Percentiles rank a stretch among this genome's conserved stretches.
These are phyloP conservation scores for Scaptomyza pallida DNA, from an alignment of 1,140 invertebrate species.

Conservation along the genomic window DNA sequence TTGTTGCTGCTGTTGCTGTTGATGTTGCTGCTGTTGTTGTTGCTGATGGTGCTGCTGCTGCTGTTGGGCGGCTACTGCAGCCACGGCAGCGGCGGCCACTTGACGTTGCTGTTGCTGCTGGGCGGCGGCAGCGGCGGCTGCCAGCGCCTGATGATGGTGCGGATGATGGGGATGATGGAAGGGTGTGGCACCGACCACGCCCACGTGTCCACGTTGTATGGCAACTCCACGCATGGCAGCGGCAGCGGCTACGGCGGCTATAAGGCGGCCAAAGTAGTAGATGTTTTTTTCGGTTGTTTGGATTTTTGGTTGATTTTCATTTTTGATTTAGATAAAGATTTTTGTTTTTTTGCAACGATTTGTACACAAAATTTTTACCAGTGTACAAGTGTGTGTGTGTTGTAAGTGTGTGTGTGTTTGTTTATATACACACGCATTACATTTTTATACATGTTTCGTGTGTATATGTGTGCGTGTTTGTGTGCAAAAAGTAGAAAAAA, in stretches of 20 bases:
- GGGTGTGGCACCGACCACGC: conserved; percentile 85
- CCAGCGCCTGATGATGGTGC: conserved; percentile 86
- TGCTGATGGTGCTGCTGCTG: conserved; percentile 86
- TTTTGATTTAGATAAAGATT: conserved; percentile 18
- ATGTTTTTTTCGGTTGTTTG: conserved; percentile 46
- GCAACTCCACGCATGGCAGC: conserved; percentile 88
- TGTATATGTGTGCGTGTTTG: conserved; percentile 66
- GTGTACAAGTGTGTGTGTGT: conserved; percentile 48
- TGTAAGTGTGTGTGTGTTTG: conserved; percentile 39
- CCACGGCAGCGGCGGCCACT: conserved; percentile 87
- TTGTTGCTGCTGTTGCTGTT: conserved; percentile 86
- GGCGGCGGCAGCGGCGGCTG: conserved; percentile 86
- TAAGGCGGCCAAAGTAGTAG: conserved; percentile 55
- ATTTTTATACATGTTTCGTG: conserved; percentile 23
- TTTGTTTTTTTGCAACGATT: conserved; percentile 71
- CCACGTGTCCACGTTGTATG: conserved; percentile 88
- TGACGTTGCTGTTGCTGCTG: conserved; percentile 87
- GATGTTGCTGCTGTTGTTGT: conserved; percentile 54
- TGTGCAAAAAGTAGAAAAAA: conserved; percentile 82
- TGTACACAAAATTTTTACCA: conserved; percentile 74
- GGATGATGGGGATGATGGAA: conserved; percentile 85
- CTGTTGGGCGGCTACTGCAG: conserved; percentile 87
- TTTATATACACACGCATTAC: conserved; percentile 30
- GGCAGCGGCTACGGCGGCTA: conserved; percentile 86
- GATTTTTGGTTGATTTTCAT: conserved; percentile 40